These are phyloP conservation scores for Malachius bipustulatus DNA, from an alignment of 2,888 invertebrate species.

Conservation along the genomic window DNA sequence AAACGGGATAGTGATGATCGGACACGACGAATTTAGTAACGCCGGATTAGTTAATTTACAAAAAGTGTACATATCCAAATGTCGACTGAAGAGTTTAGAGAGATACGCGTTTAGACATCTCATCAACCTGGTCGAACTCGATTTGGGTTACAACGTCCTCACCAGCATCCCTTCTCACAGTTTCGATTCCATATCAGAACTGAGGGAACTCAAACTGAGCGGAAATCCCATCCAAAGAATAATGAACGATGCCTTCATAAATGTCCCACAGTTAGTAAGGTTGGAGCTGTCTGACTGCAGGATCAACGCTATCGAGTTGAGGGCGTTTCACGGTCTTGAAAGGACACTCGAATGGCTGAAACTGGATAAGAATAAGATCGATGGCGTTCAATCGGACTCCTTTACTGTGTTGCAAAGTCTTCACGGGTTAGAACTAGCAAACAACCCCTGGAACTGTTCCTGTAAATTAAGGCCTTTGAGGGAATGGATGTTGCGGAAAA, in stretches of 20 bases:
- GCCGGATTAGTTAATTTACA: slow-evolving; percentile 70
- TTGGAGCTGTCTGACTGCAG: slow-evolving; percentile 64
- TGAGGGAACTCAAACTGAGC: slow-evolving; percentile 60
- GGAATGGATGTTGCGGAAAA: slow-evolving; percentile 67
- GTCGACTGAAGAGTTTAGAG: slow-evolving; percentile 56
- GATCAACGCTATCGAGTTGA: slow-evolving; percentile 53
- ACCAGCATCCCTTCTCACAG: slow-evolving; percentile 57
- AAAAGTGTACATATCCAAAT: slow-evolving; percentile 62
- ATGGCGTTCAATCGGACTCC: slow-evolving; percentile 52
- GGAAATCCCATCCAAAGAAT: slow-evolving; percentile 65
- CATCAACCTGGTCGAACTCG: slow-evolving; percentile 70
- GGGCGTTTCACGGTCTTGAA: slow-evolving; percentile 62
- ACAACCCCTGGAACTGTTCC: slow-evolving; percentile 75
- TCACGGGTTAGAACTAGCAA: slow-evolving; percentile 64
- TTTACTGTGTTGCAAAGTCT: slow-evolving; percentile 56
- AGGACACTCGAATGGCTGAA: slow-evolving; percentile 64
- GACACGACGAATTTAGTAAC: slow-evolving; percentile 60
- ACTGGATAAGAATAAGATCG: slow-evolving; percentile 61
- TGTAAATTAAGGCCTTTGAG: slow-evolving; percentile 61
- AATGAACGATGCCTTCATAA: slow-evolving; percentile 54
- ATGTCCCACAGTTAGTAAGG: slow-evolving; percentile 55
- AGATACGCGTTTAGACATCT: slow-evolving; percentile 64
- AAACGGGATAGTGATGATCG: slow-evolving; percentile 55
- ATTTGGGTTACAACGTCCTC: slow-evolving; percentile 63
- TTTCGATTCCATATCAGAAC: slow-evolving; percentile 59